These are phyloP conservation scores for Aurelia sp. DNA, from an alignment of 30 jellyfish, hydroid and myxozoan species.

Conservation along the genomic window DNA sequence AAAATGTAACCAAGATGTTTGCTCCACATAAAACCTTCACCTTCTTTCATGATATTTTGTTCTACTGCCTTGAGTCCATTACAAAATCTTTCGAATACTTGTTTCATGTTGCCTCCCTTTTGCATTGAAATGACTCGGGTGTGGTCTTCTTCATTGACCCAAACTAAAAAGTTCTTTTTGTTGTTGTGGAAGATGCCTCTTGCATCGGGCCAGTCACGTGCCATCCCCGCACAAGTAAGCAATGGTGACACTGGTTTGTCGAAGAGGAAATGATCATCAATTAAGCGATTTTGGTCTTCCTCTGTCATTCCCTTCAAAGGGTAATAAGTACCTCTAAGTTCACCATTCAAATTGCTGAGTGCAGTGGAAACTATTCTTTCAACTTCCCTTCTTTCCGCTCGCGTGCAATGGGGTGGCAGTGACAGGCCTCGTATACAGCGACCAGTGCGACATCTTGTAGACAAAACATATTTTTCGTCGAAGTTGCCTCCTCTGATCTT, in stretches of 20 bases:
- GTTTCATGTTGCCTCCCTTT: slow-evolving; percentile 86
- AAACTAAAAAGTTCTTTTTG: slow-evolving; percentile 76
- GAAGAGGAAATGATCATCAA: slow-evolving; percentile 72
- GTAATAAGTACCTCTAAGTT: slow-evolving; percentile 58
- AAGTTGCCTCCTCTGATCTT: slow-evolving; percentile 75
- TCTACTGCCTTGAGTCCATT: slow-evolving; percentile 77
- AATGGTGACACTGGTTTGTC: slow-evolving; percentile 90
- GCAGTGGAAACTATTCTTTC: slow-evolving; percentile 37
- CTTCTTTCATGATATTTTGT: slow-evolving; percentile 42
- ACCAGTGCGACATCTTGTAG: slow-evolving; percentile 83
- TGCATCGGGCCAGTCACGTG: slow-evolving; percentile 97
- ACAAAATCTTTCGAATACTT: slow-evolving; percentile 81
- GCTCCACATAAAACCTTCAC: slow-evolving; percentile 87
- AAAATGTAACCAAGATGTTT: slow-evolving; percentile 85
- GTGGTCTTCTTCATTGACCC: slow-evolving; percentile 92
- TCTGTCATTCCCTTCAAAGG: slow-evolving; percentile 74
- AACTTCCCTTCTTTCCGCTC: slow-evolving; percentile 79
- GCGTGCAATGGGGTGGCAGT: slow-evolving; percentile 91
- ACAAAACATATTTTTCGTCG: slow-evolving; percentile 81
- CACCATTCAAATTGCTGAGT: slow-evolving; percentile 52
- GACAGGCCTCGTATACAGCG: slow-evolving; percentile 73
- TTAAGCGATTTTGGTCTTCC: slow-evolving; percentile 73
- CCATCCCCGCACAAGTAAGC: slow-evolving; percentile 88
- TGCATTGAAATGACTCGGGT: slow-evolving; percentile 87
- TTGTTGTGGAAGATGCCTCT: slow-evolving; percentile 89